Conservation (phyloP, 2,797 vertebrate genomes). For the Picus viridis region DNA sequence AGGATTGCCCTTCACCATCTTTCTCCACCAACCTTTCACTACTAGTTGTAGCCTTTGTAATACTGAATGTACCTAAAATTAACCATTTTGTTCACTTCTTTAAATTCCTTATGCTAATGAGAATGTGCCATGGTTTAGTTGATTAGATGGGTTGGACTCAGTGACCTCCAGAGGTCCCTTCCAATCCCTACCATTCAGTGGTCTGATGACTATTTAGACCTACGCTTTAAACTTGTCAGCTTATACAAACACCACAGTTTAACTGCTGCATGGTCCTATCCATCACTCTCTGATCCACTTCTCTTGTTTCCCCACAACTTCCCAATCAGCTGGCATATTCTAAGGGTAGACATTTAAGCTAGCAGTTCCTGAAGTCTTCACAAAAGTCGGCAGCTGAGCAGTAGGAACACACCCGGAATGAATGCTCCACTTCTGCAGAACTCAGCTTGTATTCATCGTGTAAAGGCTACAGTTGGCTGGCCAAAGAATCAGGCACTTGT, state of each 20-base stretch:
- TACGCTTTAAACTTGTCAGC: not conserved
- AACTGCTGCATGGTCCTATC: not conserved
- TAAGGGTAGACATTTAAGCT: not conserved
- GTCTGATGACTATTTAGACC: not conserved
- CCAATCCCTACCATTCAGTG: too few relatives aligned
- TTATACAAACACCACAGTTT: not conserved
- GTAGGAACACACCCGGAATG: not conserved
- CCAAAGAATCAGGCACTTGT: not conserved
- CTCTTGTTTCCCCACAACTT: not conserved
- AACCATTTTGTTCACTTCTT: not conserved
- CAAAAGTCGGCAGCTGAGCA: not conserved
- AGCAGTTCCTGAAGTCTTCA: not conserved
- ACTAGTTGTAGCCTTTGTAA: not conserved
- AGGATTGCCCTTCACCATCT: not conserved
- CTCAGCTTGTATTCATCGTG: not conserved
- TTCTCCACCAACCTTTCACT: not conserved
- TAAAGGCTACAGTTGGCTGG: not conserved
- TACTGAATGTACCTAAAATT: not conserved
- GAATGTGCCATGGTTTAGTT: not conserved
- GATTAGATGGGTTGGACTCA: too few relatives aligned
- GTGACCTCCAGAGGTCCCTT: too few relatives aligned
- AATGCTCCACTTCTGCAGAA: not conserved
- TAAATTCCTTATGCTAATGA: not conserved
- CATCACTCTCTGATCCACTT: not conserved
- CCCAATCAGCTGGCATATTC: not conserved